A percentile compares a stretch with the other conserved stretches of the same genome.
Conservation (phyloP, 2,113 vertebrate genomes). For the Salvator merianae region DNA sequence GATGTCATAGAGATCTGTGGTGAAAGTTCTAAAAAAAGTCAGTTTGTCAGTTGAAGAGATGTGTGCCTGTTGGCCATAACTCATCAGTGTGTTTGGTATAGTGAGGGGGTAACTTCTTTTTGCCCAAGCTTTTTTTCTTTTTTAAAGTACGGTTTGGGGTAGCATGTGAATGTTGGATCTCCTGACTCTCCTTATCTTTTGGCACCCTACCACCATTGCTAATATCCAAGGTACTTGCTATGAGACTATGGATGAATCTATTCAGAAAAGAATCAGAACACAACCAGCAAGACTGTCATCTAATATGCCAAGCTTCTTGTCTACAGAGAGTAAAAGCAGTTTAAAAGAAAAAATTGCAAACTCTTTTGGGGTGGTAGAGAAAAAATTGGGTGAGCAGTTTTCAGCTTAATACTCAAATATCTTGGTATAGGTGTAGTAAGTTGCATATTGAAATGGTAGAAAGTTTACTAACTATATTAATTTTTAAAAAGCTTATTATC, state of each 20-base stretch:
- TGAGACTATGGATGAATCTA: background rate
- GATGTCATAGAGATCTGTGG: background rate
- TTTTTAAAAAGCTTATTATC: background rate
- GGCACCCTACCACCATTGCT: background rate
- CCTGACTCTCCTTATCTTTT: background rate
- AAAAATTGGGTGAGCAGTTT: background rate
- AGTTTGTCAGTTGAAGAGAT: background rate
- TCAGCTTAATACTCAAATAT: background rate
- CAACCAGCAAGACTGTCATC: background rate
- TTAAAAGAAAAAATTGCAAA: background rate
- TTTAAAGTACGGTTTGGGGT: background rate
- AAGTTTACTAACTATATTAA: background rate
- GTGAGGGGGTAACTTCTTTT: accelerated
- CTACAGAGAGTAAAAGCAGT: background rate
- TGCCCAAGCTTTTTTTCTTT: background rate
- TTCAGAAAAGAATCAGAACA: background rate
- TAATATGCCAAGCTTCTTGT: background rate
- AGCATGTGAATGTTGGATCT: background rate
- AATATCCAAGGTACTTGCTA: background rate
- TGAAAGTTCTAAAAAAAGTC: background rate
- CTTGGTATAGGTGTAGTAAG: background rate
- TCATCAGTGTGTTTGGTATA: background rate
- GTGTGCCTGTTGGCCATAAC: accelerated
- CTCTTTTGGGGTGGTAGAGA: background rate
- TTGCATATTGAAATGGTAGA: background rate